Percentiles rank a stretch among this genome's conserved stretches.
Conservation (phyloP, 2,888 invertebrate genomes). For the Sesia bembeciformis region DNA sequence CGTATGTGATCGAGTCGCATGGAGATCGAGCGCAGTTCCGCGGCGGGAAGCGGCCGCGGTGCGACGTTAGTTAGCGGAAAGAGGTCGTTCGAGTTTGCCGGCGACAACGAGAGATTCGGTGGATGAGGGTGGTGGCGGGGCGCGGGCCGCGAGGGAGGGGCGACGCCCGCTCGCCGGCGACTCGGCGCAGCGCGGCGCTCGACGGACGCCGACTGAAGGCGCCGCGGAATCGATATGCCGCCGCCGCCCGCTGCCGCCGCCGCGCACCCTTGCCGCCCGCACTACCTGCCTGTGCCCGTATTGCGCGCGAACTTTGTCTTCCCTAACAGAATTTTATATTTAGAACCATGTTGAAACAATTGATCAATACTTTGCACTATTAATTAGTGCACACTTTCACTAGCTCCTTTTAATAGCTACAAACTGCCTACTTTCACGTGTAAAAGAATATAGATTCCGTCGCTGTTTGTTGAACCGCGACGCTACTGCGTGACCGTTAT, state of each 20-base stretch:
- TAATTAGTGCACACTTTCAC: constrained; percentile 62
- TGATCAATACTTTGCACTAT: constrained; percentile 72
- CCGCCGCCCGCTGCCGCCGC: constrained; percentile 33
- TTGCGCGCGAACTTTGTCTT: constrained; percentile 72
- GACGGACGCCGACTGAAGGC: constrained; percentile 71
- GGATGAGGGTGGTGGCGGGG: constrained; percentile 18
- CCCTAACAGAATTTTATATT: constrained; percentile 71
- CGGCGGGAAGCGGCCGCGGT: constrained; percentile 60
- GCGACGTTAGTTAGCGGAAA: constrained; percentile 69
- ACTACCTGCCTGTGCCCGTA: constrained; percentile 58
- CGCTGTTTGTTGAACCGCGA: neutral
- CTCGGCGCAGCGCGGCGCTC: constrained; percentile 72
- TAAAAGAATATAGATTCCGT: neutral
- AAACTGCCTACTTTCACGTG: no score
- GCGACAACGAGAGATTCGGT: constrained; percentile 14
- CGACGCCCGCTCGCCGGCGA: constrained; percentile 61
- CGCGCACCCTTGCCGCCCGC: constrained; percentile 45
- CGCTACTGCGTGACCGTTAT: neutral
- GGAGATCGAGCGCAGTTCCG: constrained; percentile 58
- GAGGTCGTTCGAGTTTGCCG: constrained; percentile 72
- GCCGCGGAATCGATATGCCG: constrained; percentile 66
- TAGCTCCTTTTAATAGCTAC: constrained; percentile 7
- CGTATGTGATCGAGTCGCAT: neutral
- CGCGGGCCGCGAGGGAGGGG: constrained; percentile 31
- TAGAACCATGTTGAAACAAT: constrained; percentile 70